Percentiles rank a stretch among this genome's conserved stretches.
These are phyloP conservation scores for Danio tinwini DNA, from an alignment of 2,797 vertebrate genomes.

Conservation along the genomic window DNA sequence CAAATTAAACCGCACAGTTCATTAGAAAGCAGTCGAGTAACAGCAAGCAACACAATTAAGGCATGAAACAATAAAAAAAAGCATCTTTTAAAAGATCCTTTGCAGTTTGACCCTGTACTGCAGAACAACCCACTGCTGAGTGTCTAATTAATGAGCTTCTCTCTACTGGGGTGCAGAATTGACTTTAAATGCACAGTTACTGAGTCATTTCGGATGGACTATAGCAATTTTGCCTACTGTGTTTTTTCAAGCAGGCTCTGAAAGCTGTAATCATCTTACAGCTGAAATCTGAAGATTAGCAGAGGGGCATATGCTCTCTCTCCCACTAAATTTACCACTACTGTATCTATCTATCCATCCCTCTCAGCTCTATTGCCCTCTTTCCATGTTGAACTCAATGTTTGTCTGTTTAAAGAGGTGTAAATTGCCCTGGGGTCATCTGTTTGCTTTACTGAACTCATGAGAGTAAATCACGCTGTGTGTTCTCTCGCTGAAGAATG, in stretches of 20 bases:
- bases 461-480: slow-evolving; percentile 29
- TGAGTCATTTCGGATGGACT: slow-evolving; percentile 33
- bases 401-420: slow-evolving; percentile 44
- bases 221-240: slow-evolving; percentile 15
- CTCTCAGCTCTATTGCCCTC: slow-evolving; percentile 3
- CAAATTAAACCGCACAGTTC: slow-evolving; percentile 15
- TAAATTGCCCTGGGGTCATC: slow-evolving; percentile 22
- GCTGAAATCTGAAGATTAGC: slow-evolving; percentile 53
- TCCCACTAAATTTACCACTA: slow-evolving; percentile 15
- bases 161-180: slow-evolving; percentile 26
- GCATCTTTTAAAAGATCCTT: slow-evolving; percentile 28
- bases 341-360: background rate
- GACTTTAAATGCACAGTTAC: slow-evolving; percentile 31
- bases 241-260: slow-evolving; percentile 44
- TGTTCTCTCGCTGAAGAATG: slow-evolving; percentile 23
- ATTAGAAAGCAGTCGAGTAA: slow-evolving; percentile 4
- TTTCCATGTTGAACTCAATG: background rate
- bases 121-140: slow-evolving; percentile 33
- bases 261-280: slow-evolving; percentile 57
- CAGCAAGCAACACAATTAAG: slow-evolving; percentile 36
- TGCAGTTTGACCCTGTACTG: slow-evolving; percentile 19
- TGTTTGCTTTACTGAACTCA: slow-evolving; percentile 33
- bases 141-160: slow-evolving; percentile 45
- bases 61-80: slow-evolving; percentile 40
- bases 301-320: slow-evolving; percentile 51